Percentiles rank a stretch among this genome's conserved stretches.
phyloP scores from a whole-genome alignment of 2,888 invertebrate species.

The Odontocolon sp. region DNA sequence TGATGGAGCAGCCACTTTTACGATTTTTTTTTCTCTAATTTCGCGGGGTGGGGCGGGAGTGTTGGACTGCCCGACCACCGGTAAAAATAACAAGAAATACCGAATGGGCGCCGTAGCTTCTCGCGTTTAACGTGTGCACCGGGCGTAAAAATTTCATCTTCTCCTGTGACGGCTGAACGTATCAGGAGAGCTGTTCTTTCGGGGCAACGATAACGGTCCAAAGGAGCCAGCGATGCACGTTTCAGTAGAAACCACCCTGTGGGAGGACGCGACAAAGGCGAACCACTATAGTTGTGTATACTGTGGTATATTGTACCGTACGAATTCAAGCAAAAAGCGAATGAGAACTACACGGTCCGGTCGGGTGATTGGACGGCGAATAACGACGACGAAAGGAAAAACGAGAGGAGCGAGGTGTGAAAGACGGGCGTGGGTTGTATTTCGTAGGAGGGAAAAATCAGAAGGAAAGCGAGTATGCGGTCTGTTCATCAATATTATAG shows the following conservation, averaged over 20 bases:
- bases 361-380: constrained; percentile 26
- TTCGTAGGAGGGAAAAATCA: background rate
- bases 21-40: constrained; percentile 54
- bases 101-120: constrained; percentile 50
- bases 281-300: background rate
- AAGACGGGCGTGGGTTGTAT: background rate
- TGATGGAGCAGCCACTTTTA: constrained; percentile 33
- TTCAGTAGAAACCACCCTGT: constrained; percentile 8
- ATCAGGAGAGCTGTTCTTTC: constrained; percentile 27
- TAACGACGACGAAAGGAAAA: constrained; percentile 15
- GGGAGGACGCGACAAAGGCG: constrained; percentile 13
- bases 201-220: constrained; percentile 46
- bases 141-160: constrained; percentile 60
- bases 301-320: constrained; percentile 5
- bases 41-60: constrained; percentile 2
- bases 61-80: background rate
- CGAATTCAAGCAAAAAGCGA: constrained; percentile 1
- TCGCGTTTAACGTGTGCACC: constrained; percentile 58
- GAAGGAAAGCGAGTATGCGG: background rate
- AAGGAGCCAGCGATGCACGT: constrained; percentile 47
- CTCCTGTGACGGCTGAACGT: constrained; percentile 39
- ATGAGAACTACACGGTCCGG: constrained; percentile 1
- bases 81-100: constrained; percentile 49
- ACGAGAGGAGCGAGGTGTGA: background rate
- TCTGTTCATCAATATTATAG: background rate